phyloP scores from a whole-genome alignment of 2,888 invertebrate genomes.

The Psylliodes chrysocephalus region DNA sequence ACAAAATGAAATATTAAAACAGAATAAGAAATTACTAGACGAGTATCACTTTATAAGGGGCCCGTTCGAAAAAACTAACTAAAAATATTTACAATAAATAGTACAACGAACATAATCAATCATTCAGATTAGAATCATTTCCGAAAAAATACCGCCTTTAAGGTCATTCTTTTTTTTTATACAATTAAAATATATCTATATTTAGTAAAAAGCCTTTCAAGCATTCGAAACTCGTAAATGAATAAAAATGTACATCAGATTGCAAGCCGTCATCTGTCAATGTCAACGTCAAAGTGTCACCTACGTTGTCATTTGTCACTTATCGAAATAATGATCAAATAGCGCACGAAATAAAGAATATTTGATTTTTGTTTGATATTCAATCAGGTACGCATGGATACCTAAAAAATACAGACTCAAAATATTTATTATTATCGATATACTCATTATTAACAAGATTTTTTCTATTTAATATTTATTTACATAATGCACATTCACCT shows the following conservation, averaged over 20 bases:
- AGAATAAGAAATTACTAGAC: conserved; percentile 25
- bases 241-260: too few species aligned
- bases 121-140: background rate
- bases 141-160: background rate
- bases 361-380: background rate
- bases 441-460: too few species aligned
- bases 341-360: too few species aligned
- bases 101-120: background rate
- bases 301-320: too few species aligned
- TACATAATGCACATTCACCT: too few species aligned
- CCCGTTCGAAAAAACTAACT: background rate
- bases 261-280: too few species aligned
- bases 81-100: conserved; percentile 2
- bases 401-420: background rate
- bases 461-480: too few species aligned
- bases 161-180: background rate
- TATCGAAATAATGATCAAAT: too few species aligned
- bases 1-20: too few species aligned
- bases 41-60: conserved; percentile 26
- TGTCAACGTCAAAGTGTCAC: too few species aligned
- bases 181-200: background rate
- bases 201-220: too few species aligned
- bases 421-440: background rate
- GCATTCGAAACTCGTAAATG: too few species aligned
- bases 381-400: background rate